phyloP scores from a whole-genome alignment of 1,140 invertebrate species.

The Drosophila pseudoananassae region DNA sequence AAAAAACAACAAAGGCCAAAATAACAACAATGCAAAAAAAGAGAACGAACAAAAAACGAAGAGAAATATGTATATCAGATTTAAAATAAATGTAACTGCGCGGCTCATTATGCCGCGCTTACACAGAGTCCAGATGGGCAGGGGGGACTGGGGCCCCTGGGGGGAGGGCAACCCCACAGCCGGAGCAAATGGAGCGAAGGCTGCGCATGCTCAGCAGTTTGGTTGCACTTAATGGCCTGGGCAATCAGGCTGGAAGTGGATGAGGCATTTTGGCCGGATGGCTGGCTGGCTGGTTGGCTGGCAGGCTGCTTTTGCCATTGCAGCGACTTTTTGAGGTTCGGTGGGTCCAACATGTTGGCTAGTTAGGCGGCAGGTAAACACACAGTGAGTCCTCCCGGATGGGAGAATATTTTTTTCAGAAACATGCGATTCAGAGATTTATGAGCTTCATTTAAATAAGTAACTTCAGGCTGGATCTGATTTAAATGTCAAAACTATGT shows the following conservation, averaged over 20 bases:
- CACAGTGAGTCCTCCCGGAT: constrained; percentile 21
- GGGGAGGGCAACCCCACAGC: constrained; percentile 14
- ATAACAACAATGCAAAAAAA: constrained; percentile 59
- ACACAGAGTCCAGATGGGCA: constrained; percentile 42
- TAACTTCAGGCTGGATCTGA: neutral
- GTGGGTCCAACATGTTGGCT: constrained; percentile 63
- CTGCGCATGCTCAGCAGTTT: constrained; percentile 76
- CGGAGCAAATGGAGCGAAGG: constrained; percentile 51
- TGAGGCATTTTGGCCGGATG: constrained; percentile 31
- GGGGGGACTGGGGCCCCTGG: neutral
- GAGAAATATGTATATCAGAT: constrained; percentile 83
- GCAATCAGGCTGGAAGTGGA: constrained; percentile 67
- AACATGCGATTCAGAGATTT: neutral
- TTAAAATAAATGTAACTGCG: constrained; percentile 83
- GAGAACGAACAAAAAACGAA: constrained; percentile 34
- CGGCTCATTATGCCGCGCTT: constrained; percentile 81
- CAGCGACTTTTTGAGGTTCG: constrained; percentile 41
- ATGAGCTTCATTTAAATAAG: neutral
- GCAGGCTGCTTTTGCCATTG: neutral
- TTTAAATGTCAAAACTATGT: neutral
- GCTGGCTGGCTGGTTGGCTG: constrained; percentile 33
- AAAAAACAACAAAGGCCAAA: constrained; percentile 59
- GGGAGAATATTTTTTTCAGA: neutral
- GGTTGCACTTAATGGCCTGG: constrained; percentile 78
- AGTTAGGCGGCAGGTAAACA: constrained; percentile 59